These are phyloP conservation scores for Microctenopoma lineatum DNA, from an alignment of 2,797 vertebrate species.

Conservation along the genomic window DNA sequence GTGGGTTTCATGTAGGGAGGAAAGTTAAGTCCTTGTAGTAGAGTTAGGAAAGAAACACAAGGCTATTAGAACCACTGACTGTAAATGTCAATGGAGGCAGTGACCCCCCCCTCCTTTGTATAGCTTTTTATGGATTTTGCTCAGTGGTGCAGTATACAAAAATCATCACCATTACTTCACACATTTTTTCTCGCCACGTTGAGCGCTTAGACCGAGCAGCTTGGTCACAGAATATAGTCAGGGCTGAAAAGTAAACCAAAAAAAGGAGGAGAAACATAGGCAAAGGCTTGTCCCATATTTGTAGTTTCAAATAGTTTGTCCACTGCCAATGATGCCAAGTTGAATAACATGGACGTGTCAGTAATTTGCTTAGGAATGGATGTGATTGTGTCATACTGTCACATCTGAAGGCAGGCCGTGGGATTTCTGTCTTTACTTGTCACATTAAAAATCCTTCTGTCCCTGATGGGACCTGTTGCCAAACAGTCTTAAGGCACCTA, in stretches of 20 bases:
- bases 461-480: background rate
- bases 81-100: conserved; percentile 67
- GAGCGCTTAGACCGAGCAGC: conserved; percentile 11
- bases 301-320: conserved; percentile 2
- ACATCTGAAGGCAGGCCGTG: conserved; percentile 5
- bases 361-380: conserved; percentile 5
- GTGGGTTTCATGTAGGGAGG: conserved; percentile 43
- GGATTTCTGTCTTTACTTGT: conserved; percentile 11
- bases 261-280: background rate
- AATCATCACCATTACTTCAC: conserved; percentile 25
- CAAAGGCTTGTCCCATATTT: background rate
- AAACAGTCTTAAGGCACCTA: background rate
- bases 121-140: conserved; percentile 63
- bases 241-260: conserved; percentile 1
- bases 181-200: background rate
- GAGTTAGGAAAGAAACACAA: conserved; percentile 51
- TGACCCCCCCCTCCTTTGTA: conserved; percentile 51
- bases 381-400: conserved; percentile 3
- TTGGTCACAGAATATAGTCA: background rate
- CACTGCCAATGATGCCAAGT: background rate
- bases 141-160: conserved; percentile 48
- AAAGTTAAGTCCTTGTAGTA: conserved; percentile 31
- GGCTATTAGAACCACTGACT: conserved; percentile 54
- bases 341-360: background rate
- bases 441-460: background rate